These are phyloP conservation scores for Eclectus roratus DNA, from an alignment of 2,113 vertebrate species.

Conservation along the genomic window DNA sequence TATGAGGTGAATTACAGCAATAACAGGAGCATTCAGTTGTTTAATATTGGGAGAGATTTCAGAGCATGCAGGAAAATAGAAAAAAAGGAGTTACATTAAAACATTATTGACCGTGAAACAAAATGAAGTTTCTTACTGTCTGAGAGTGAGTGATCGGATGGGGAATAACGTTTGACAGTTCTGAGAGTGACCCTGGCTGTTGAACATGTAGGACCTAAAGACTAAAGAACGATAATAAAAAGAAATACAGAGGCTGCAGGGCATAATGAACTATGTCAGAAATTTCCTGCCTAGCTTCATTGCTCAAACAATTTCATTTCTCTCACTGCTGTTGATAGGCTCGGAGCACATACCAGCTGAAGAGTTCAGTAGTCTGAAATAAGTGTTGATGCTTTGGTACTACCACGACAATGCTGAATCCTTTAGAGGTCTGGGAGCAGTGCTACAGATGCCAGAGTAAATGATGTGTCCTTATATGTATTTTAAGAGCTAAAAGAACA, in stretches of 20 bases:
- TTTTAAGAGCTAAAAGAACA: not conserved
- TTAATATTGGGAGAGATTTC: not conserved
- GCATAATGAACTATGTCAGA: constrained; percentile 50
- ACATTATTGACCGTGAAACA: constrained; percentile 45
- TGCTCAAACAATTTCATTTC: constrained; percentile 8
- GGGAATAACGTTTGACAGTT: constrained; percentile 37
- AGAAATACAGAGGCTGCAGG: constrained; percentile 47
- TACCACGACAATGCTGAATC: not conserved
- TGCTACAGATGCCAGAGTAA: not conserved
- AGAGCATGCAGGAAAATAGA: not conserved
- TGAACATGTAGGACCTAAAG: constrained; percentile 19
- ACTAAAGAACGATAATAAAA: constrained; percentile 54
- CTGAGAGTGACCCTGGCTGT: constrained; percentile 21
- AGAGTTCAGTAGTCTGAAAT: not conserved
- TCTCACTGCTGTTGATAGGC: not conserved
- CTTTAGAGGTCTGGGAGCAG: not conserved
- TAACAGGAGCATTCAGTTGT: not conserved
- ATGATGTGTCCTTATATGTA: not conserved
- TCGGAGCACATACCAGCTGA: not conserved
- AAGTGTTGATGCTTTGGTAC: not conserved
- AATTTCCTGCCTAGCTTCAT: constrained; percentile 43
- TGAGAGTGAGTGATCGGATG: not conserved
- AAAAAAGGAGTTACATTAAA: constrained; percentile 37
- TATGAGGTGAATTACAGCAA: constrained; percentile 18
- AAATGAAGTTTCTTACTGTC: constrained; percentile 51